Base-by-base conservation (phyloP, 1,140 invertebrate genomes). In the Chlorops oryzae region DNA sequence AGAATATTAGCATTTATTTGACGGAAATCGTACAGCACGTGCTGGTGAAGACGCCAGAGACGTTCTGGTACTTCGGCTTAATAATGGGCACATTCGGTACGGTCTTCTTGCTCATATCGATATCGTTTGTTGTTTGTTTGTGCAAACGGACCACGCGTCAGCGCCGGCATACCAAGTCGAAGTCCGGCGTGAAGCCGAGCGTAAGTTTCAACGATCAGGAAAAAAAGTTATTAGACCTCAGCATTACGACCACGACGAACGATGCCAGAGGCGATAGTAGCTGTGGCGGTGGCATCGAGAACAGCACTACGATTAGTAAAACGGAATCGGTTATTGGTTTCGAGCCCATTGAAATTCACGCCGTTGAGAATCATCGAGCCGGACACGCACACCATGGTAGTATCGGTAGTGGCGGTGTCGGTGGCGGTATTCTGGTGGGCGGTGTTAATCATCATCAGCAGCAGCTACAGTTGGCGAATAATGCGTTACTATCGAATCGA, bases 131-230 rank as follows among this genome's bases (percentile, higher is more conserved):
- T 18, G 70, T 72, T 17, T 83, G 82, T 53, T 64, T 82, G 7
- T 83, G 79, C 51, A 76, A 80, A 5, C 56, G 67, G 3, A 68
- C 65, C 5, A 64, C 64, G 0, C 58, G 67, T 0, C 66, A 63
- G 47, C 75, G 80, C 39, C 70, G 79, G 2, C 74, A 80, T 9
- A 80, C 83, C 47, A 81, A 84, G 56, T 73, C 77, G 18, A 82
- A 84, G 51, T 59, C 64, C n/a, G 63, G 63, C 5, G 73, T 86
- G 15, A 82, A 84, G 63, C 79, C 81, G 1, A 89, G 86, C 61
- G 77, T 83, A 27, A 89, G 86, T 65, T 88, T 88, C 62, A 87
- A 81, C 17, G 88, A 91, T 47, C 88, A 90, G 70, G 87, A 90
- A 59, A 91, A 90, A 70, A 85, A 87, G 55, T 72, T 90, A 5